A percentile compares a stretch with the other conserved stretches of the same genome.
phyloP scores from a whole-genome alignment of 2,113 vertebrate genomes.

The Eulemur macaco region DNA sequence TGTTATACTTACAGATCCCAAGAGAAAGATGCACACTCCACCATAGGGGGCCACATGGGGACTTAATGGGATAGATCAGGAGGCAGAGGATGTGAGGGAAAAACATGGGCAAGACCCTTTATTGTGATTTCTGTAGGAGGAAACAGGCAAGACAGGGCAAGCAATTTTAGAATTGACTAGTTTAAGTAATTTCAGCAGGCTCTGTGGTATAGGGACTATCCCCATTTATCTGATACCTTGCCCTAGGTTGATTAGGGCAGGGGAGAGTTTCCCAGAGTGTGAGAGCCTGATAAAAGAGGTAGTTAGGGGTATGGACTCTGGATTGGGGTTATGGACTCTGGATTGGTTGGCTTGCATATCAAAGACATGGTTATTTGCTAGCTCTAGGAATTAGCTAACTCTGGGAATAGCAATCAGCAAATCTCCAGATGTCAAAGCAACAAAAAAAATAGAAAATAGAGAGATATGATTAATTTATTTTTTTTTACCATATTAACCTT shows the following conservation, averaged over 20 bases:
- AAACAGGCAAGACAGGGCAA: neutral
- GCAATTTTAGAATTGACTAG: neutral
- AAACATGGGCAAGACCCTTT: neutral
- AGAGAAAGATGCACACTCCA: neutral
- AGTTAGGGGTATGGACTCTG: neutral
- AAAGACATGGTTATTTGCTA: neutral
- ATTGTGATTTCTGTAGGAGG: neutral
- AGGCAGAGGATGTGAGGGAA: neutral
- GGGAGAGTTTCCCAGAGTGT: neutral
- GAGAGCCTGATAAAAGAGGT: neutral
- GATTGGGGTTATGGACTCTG: neutral
- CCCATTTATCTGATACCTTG: neutral
- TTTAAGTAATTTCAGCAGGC: neutral
- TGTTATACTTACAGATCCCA: neutral
- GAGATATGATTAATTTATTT: neutral
- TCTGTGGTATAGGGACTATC: neutral
- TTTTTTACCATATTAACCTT: neutral
- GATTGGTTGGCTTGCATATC: neutral
- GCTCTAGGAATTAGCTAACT: neutral
- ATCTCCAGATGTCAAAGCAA: neutral
- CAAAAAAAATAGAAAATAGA: neutral
- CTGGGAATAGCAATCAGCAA: neutral
- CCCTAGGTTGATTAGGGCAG: neutral
- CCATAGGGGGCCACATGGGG: neutral
- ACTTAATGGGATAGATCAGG: neutral